Evolutionary conservation across 2,888 invertebrate species (phyloP).

Genomic region (Embidobia sp.): DNA sequence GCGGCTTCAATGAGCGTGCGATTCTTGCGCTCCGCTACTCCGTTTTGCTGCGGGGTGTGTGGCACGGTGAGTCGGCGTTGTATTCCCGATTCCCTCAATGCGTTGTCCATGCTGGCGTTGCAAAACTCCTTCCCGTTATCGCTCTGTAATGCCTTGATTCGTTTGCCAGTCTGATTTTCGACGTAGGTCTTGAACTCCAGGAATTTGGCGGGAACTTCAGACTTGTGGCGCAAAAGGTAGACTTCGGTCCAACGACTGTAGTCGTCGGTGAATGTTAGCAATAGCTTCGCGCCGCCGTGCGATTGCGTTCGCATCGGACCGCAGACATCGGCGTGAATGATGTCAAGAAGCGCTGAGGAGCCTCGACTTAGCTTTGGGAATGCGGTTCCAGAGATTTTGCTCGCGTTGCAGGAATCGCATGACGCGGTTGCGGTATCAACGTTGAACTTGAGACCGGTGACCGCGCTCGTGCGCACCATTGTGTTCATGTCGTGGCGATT

Average conservation of each 20-base stretch:
- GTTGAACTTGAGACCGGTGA: background rate
- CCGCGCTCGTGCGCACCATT: background rate
- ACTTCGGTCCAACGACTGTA: constrained; percentile 64
- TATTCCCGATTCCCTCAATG: background rate
- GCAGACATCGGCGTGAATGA: constrained; percentile 41
- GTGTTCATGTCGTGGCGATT: background rate
- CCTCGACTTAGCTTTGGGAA: constrained; percentile 49
- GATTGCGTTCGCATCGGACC: constrained; percentile 5
- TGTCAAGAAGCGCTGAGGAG: constrained; percentile 47
- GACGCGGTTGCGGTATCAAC: background rate
- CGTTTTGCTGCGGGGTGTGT: constrained; percentile 14
- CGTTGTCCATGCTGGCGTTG: background rate
- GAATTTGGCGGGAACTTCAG: background rate
- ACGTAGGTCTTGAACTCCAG: background rate
- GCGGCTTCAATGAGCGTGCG: constrained; percentile 7
- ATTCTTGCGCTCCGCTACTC: constrained; percentile 3
- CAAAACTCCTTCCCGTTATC: constrained; percentile 6
- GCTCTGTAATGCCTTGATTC: background rate
- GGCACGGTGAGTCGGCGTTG: background rate
- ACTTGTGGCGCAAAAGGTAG: constrained; percentile 42
- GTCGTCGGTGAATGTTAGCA: constrained; percentile 69
- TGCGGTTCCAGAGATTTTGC: constrained; percentile 51
- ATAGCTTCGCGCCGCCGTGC: constrained; percentile 48
- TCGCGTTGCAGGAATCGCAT: constrained; percentile 45
- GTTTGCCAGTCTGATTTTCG: background rate